phyloP scores from a whole-genome alignment of 1,140 invertebrate species.

The Bactericera cockerelli region DNA sequence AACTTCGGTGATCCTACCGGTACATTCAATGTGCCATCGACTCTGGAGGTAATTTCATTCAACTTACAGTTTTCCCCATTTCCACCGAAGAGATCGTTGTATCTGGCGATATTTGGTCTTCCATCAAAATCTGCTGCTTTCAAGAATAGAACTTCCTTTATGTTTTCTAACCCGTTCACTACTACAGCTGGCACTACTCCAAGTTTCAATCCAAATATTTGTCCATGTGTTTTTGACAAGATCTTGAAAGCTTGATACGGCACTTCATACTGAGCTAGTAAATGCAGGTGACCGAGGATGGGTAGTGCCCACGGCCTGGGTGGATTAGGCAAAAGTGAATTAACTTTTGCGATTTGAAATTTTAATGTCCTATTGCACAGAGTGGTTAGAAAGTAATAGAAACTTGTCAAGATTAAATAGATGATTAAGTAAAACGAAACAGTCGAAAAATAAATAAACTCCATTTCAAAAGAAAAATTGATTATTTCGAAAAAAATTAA shows the following conservation, averaged over 20 bases:
- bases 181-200: constrained; percentile 43
- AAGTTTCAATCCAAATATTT: constrained; percentile 40
- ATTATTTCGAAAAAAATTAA: neutral
- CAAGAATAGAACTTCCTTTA: constrained; percentile 42
- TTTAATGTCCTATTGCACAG: neutral
- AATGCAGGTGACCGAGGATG: constrained; percentile 40
- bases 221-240: constrained; percentile 36
- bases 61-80: constrained; percentile 56
- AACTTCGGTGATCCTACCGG: no score
- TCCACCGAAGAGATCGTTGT: constrained; percentile 44
- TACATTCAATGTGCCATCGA: no score
- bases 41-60: no score
- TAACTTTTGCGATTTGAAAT: neutral
- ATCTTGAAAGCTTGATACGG: constrained; percentile 45
- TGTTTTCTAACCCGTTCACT: constrained; percentile 43
- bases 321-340: constrained; percentile 22
- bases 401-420: neutral
- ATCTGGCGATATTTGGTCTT: constrained; percentile 45
- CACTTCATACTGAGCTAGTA: constrained; percentile 40
- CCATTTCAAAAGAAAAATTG: neutral
- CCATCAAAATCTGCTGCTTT: constrained; percentile 46
- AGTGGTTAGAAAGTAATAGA: neutral
- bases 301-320: constrained; percentile 36
- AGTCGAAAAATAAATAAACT: constrained; percentile 1
- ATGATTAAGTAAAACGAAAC: constrained; percentile 2